A percentile compares a stretch with the other conserved stretches of the same genome.
These are phyloP conservation scores for Lindbergichthys nudifrons DNA, from an alignment of 2,797 vertebrate genomes.

Conservation along the genomic window DNA sequence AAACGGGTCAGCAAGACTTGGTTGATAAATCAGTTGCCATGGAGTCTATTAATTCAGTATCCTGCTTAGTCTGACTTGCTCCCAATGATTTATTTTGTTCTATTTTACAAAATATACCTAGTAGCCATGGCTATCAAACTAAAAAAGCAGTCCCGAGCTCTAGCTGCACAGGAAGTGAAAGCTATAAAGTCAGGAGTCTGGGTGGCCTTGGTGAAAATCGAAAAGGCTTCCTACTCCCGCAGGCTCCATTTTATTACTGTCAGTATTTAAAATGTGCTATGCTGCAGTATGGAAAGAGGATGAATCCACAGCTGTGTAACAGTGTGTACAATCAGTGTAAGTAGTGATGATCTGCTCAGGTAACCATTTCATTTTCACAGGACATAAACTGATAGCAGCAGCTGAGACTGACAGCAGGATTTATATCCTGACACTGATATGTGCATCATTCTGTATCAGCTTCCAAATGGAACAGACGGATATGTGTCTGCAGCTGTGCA, in stretches of 20 bases:
- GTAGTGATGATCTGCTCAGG: slow-evolving; percentile 69
- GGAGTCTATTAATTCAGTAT: slow-evolving; percentile 57
- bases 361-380: slow-evolving; percentile 73
- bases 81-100: slow-evolving; percentile 51
- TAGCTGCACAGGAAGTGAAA: slow-evolving; percentile 18
- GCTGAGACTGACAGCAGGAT: slow-evolving; percentile 77
- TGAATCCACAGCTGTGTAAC: slow-evolving; percentile 58
- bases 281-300: slow-evolving; percentile 39
- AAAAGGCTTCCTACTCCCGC: slow-evolving; percentile 30
- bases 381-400: slow-evolving; percentile 77
- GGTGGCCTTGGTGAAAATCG: slow-evolving; percentile 41
- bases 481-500: slow-evolving; percentile 70
- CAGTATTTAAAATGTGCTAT: slow-evolving; percentile 47
- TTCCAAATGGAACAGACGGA: slow-evolving; percentile 51
- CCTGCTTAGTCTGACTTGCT: slow-evolving; percentile 34
- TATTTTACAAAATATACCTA: slow-evolving; percentile 44
- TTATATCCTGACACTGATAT: slow-evolving; percentile 77
- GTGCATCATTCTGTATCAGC: slow-evolving; percentile 74
- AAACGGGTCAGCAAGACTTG: slow-evolving; percentile 60
- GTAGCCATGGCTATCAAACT: slow-evolving; percentile 1
- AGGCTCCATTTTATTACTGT: slow-evolving; percentile 41
- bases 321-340: slow-evolving; percentile 63
- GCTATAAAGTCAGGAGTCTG: slow-evolving; percentile 28
- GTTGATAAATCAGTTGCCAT: slow-evolving; percentile 64
- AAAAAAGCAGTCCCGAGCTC: slow-evolving; percentile 14